These are phyloP conservation scores for Nineta flava DNA, from an alignment of 2,888 invertebrate species.

Conservation along the genomic window DNA sequence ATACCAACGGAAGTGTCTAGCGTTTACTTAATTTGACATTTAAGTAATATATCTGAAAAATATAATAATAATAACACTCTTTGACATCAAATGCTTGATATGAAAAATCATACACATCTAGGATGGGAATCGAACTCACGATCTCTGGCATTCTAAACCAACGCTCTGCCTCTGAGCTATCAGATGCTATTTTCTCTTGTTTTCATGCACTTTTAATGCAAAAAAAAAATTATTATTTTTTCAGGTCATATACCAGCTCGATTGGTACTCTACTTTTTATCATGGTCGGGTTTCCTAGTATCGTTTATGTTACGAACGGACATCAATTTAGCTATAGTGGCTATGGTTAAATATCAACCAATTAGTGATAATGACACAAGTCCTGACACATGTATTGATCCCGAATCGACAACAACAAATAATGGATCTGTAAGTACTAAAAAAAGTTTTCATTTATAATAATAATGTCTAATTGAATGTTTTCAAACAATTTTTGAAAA, in stretches of 20 bases:
- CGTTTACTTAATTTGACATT: too few species aligned
- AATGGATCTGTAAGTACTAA: neutral
- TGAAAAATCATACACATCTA: too few species aligned
- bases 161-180: too few species aligned
- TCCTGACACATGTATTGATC: conserved; percentile 15
- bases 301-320: conserved; percentile 65
- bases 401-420: conserved; percentile 21
- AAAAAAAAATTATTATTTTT: too few species aligned
- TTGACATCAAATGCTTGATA: too few species aligned
- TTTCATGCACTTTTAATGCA: too few species aligned
- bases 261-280: conserved; percentile 49
- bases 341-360: conserved; percentile 36
- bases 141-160: too few species aligned
- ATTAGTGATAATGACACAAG: conserved; percentile 15
- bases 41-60: too few species aligned
- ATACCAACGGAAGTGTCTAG: too few species aligned
- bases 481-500: neutral
- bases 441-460: neutral
- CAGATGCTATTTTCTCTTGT: too few species aligned
- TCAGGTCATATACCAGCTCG: conserved; percentile 43
- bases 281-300: conserved; percentile 55
- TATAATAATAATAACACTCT: too few species aligned
- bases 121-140: too few species aligned
- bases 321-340: conserved; percentile 53
- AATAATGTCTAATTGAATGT: neutral